Evolutionary conservation across 2,797 vertebrate species (phyloP), one percentile per base, ranked within the genome.

Genomic region (Rhadinocentrus ornatus): DNA sequence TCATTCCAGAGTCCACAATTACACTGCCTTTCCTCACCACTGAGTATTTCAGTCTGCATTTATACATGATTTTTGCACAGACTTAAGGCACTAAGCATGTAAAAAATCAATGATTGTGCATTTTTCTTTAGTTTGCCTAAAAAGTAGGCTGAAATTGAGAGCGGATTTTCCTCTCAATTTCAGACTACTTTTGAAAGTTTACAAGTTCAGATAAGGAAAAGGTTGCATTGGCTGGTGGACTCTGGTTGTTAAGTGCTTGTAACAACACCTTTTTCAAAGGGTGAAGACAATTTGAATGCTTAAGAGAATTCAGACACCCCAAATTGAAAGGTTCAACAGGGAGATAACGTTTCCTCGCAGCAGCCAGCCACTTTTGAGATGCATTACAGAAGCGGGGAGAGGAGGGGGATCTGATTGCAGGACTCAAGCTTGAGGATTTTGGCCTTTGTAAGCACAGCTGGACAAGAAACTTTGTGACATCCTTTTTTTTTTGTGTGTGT

Each of bases 251-350:
- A 15, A 62, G 52, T 35, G 48, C 59, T n/a, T 68, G 56, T 3
- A 22, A 52, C 22, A 29, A 56, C 46, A 60, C 6, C 0, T 13
- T 71, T n/a, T 78, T 78, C 24, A 71, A 75, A 68, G 35, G 60
- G n/a, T 32, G 57, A 62, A 62, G 60, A 64, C 12, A 26, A 20
- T 79, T 58, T 57, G 10, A 32, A 52, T 62, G 54, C 56, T 76
- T 78, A 50, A 44, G 59, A 71, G 29, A 34, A 50, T 27, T 41
- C 44, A 56, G 61, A 73, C 71, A 73, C 62, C 22, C 3, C 3
- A 63, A 71, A 77, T 55, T 57, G 37, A 69, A 75, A 76, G 3
- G 66, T 66, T 75, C 76, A 71, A 66, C 3, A n/a, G 44, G 18
- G 70, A 61, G 57, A 77, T 73, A 73, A 77, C 70, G 63, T 61